A percentile compares a stretch with the other conserved stretches of the same genome.
Evolutionary conservation across 2,113 vertebrate species (phyloP).

Genomic region (Anser cygnoides): DNA sequence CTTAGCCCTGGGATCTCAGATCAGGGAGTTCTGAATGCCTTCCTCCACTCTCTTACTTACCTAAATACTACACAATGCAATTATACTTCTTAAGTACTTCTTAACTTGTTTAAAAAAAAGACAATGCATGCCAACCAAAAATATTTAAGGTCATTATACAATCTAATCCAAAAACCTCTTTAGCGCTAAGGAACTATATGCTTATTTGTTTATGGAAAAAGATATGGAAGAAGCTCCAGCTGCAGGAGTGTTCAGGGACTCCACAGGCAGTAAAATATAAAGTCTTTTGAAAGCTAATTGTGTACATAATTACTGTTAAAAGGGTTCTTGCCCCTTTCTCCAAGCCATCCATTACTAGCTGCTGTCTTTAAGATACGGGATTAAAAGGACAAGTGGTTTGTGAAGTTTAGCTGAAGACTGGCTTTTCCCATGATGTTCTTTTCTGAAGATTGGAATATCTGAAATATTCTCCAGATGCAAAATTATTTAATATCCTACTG

Average conservation of each 20-base stretch:
- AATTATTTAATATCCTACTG: neutral
- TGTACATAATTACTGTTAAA: neutral
- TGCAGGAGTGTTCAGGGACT: neutral
- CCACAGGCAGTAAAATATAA: neutral
- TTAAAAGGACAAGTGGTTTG: neutral
- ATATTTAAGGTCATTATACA: neutral
- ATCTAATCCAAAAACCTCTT: neutral
- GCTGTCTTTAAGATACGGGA: neutral
- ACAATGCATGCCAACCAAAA: neutral
- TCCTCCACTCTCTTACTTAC: neutral
- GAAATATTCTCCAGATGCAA: neutral
- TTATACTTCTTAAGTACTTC: neutral
- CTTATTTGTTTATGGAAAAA: neutral
- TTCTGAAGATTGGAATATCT: neutral
- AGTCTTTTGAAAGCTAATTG: neutral
- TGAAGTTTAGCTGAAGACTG: neutral
- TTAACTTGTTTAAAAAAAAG: neutral
- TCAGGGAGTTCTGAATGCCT: neutral
- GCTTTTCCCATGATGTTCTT: neutral
- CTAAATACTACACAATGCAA: neutral
- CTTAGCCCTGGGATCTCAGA: neutral
- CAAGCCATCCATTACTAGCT: neutral
- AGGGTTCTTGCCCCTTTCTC: neutral
- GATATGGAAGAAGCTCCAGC: neutral
- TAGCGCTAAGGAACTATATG: neutral